A percentile compares a stretch with the other conserved stretches of the same genome.
Conservation (phyloP, 1,140 invertebrate species). For the Drosophila sproati region DNA sequence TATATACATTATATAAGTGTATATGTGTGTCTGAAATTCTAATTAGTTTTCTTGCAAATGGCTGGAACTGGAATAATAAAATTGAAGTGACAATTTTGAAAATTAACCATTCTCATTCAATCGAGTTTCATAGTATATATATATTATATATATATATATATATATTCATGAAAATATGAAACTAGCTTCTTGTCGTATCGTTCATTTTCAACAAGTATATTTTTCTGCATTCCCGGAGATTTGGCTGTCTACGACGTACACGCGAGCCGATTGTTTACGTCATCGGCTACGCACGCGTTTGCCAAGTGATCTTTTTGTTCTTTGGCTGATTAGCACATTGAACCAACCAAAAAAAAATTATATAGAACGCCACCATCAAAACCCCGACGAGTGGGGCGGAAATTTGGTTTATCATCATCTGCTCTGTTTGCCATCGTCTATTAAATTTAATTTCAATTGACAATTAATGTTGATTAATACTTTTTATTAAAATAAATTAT, state of each 20-base stretch:
- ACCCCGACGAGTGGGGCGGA: constrained; percentile 13
- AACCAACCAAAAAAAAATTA: constrained; percentile 30
- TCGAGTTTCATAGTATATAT: not conserved
- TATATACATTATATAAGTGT: too few relatives aligned
- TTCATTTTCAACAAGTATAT: constrained; percentile 38
- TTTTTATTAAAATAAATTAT: constrained; percentile 17
- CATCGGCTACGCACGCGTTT: constrained; percentile 67
- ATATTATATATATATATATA: not conserved
- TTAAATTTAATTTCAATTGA: constrained; percentile 36
- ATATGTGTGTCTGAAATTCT: too few relatives aligned
- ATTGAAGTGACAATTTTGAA: too few relatives aligned
- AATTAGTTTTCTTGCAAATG: too few relatives aligned
- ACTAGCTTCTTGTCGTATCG: constrained; percentile 16
- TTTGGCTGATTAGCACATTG: constrained; percentile 64
- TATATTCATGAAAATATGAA: constrained; percentile 1
- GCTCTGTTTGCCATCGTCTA: not conserved
- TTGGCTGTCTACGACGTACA: constrained; percentile 40
- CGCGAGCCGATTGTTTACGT: constrained; percentile 67
- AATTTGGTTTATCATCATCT: constrained; percentile 35
- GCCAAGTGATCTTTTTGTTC: constrained; percentile 68
- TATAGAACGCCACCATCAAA: constrained; percentile 13
- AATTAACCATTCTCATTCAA: too few relatives aligned
- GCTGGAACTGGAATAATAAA: too few relatives aligned
- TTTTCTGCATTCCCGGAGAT: constrained; percentile 14
- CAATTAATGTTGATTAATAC: constrained; percentile 19